Conservation (phyloP, 2,888 invertebrate species). For the Parthenolecanium corni region DNA sequence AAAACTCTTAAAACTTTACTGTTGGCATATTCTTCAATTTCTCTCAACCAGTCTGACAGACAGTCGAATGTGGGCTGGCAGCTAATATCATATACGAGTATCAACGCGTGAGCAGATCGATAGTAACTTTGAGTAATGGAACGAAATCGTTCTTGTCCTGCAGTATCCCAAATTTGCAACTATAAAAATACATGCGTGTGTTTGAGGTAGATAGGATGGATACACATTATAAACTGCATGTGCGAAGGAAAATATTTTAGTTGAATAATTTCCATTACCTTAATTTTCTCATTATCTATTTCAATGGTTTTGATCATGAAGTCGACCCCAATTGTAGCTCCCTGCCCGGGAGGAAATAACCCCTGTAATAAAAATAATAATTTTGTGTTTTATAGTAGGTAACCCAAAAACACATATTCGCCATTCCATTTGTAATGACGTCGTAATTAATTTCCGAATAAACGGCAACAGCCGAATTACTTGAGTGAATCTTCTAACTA, state of each 20-base stretch:
- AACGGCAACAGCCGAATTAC: no score
- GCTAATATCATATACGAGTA: conserved; percentile 92
- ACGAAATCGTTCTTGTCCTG: conserved; percentile 91
- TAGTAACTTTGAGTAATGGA: conserved; percentile 98
- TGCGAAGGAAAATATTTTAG: background rate
- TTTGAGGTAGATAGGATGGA: background rate
- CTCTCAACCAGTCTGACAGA: conserved; percentile 89
- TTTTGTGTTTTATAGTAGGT: no score
- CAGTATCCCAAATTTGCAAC: conserved; percentile 99
- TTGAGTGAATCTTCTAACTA: conserved; percentile 93
- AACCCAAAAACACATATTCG: no score
- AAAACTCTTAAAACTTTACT: conserved; percentile 85
- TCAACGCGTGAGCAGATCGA: conserved; percentile 90
- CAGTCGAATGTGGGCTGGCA: conserved; percentile 97
- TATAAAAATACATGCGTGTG: conserved; percentile 40
- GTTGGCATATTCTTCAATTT: conserved; percentile 96
- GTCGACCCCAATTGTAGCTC: conserved; percentile 96
- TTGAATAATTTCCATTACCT: conserved; percentile 46
- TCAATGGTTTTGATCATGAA: conserved; percentile 99
- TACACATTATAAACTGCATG: background rate
- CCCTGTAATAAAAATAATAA: conserved; percentile 52
- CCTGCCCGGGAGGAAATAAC: conserved; percentile 93
- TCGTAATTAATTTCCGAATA: background rate
- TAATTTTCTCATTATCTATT: conserved; percentile 88
- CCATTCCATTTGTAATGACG: background rate